phyloP scores from a whole-genome alignment of 1,140 invertebrate species.

The Drosophila repletoides region DNA sequence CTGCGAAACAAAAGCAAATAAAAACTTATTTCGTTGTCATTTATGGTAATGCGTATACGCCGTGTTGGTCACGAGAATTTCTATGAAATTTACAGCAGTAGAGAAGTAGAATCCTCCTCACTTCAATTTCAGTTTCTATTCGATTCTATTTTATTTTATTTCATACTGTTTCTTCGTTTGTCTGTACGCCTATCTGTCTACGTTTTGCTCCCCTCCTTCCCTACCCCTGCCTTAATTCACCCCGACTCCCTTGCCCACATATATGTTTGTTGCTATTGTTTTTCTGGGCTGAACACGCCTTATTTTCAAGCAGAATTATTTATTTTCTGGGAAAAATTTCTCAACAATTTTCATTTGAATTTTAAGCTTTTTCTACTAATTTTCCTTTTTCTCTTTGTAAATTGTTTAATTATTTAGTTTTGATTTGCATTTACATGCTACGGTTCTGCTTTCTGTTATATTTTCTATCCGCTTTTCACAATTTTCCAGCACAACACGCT shows the following conservation, averaged over 20 bases:
- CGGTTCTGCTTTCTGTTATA: slow-evolving; percentile 9
- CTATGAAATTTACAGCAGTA: slow-evolving; percentile 44
- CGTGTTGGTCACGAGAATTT: slow-evolving; percentile 40
- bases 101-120: slow-evolving; percentile 21
- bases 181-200: slow-evolving; percentile 64
- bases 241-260: background rate
- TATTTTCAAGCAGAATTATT: slow-evolving; percentile 37
- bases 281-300: slow-evolving; percentile 60
- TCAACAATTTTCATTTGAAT: background rate
- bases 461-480: slow-evolving; percentile 50
- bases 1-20: slow-evolving; percentile 1
- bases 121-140: slow-evolving; percentile 8
- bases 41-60: slow-evolving; percentile 64
- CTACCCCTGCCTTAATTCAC: background rate
- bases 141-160: background rate
- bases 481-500: slow-evolving; percentile 76
- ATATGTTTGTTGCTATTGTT: slow-evolving; percentile 19
- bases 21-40: slow-evolving; percentile 54
- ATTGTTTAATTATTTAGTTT: slow-evolving; percentile 16
- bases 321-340: slow-evolving; percentile 6
- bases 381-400: background rate
- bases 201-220: slow-evolving; percentile 11
- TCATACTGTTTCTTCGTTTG: slow-evolving; percentile 20
- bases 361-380: background rate
- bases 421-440: slow-evolving; percentile 28